Evolutionary conservation across 1,140 invertebrate genomes (phyloP).

Genomic region (Matsumurasca onukii): DNA sequence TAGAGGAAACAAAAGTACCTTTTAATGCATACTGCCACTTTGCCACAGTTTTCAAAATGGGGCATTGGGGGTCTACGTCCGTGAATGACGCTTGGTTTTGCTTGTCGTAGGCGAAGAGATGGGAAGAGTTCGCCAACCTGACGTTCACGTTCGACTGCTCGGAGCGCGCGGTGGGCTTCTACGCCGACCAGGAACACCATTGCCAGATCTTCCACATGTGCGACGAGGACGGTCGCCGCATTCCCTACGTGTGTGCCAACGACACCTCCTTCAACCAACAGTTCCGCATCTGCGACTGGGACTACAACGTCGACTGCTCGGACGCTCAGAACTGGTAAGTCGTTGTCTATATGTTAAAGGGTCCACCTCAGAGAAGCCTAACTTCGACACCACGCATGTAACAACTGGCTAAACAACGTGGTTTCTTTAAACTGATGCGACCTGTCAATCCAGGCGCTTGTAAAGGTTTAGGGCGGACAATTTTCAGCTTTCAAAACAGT

Average conservation of each 20-base stretch:
- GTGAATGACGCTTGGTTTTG: no score
- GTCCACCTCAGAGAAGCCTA: no score
- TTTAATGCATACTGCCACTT: no score
- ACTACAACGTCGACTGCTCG: slow-evolving; percentile 59
- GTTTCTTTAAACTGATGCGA: no score
- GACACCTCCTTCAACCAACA: slow-evolving; percentile 62
- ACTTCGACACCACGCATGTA: no score
- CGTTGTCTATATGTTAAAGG: no score
- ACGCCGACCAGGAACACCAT: slow-evolving; percentile 62
- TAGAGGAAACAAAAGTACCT: no score
- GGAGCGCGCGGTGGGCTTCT: slow-evolving; percentile 58
- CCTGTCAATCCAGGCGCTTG: no score
- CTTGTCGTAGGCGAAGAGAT: slow-evolving; percentile 51
- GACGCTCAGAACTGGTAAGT: slow-evolving; percentile 54
- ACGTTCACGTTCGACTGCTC: slow-evolving; percentile 62
- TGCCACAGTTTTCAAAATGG: no score
- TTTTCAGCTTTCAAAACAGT: background rate
- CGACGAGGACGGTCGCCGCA: slow-evolving; percentile 59
- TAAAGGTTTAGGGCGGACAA: no score
- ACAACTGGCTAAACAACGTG: no score
- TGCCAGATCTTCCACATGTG: slow-evolving; percentile 68
- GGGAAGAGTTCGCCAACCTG: slow-evolving; percentile 62
- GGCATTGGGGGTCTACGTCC: no score
- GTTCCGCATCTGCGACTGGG: slow-evolving; percentile 62
- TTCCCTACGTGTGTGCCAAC: slow-evolving; percentile 61